Conservation (phyloP, 2,888 invertebrate genomes). For the Tigriopus californicus region DNA sequence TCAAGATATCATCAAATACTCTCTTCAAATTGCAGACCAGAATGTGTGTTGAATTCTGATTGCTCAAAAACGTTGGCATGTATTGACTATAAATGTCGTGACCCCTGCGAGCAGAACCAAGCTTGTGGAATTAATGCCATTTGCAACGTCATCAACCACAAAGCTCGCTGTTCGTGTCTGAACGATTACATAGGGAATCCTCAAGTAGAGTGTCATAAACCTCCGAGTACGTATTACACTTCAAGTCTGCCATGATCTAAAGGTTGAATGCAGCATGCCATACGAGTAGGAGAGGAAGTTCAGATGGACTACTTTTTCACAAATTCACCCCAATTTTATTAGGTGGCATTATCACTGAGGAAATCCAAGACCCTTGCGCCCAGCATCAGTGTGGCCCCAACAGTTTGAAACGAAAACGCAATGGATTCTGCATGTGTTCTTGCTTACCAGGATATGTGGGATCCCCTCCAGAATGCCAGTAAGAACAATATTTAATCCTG, state of each 20-base stretch:
- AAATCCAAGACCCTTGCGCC: conserved; percentile 41
- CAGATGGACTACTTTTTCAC: too few relatives aligned
- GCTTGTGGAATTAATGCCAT: conserved; percentile 46
- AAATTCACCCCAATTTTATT: too few relatives aligned
- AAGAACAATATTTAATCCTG: too few relatives aligned
- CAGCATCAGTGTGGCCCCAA: conserved; percentile 73
- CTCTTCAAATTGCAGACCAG: conserved; percentile 69
- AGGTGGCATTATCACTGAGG: neutral
- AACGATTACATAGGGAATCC: conserved; percentile 58
- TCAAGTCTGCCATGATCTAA: too few relatives aligned
- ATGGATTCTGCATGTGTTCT: conserved; percentile 44
- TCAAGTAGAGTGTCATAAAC: conserved; percentile 27
- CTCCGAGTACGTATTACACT: too few relatives aligned
- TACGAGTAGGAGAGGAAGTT: too few relatives aligned
- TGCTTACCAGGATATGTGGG: conserved; percentile 54
- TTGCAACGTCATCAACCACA: conserved; percentile 55
- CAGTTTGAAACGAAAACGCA: conserved; percentile 49
- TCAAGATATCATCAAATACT: too few relatives aligned
- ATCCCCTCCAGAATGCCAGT: conserved; percentile 38
- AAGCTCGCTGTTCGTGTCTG: conserved; percentile 64
- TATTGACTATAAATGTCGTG: neutral
- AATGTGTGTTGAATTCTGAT: conserved; percentile 51
- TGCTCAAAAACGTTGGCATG: neutral
- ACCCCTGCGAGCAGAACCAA: neutral
- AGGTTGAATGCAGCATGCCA: too few relatives aligned